Conservation (phyloP, 2,888 invertebrate species). For the Parnassius glacialis region DNA sequence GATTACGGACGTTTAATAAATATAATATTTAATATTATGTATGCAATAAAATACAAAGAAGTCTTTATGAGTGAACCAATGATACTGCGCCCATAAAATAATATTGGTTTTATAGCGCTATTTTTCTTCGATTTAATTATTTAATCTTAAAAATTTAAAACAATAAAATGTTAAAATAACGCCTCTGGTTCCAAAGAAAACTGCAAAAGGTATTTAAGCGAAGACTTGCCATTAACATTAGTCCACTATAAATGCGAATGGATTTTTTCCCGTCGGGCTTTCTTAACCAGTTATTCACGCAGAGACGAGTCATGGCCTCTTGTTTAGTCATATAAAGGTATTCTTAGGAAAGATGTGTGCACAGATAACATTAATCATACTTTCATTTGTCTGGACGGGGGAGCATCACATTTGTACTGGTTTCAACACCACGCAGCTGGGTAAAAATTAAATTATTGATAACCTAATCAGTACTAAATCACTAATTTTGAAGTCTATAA, state of each 20-base stretch:
- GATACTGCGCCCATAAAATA: too few relatives aligned
- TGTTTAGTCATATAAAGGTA: constrained; percentile 18
- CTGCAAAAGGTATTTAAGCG: constrained; percentile 4
- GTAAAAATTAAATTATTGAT: constrained; percentile 22
- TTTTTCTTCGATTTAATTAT: too few relatives aligned
- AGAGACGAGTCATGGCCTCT: constrained; percentile 27
- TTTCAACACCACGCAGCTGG: constrained; percentile 18
- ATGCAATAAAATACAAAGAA: too few relatives aligned
- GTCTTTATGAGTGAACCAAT: too few relatives aligned
- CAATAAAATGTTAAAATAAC: too few relatives aligned
- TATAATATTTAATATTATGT: too few relatives aligned
- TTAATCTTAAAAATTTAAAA: too few relatives aligned
- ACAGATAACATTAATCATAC: constrained; percentile 26
- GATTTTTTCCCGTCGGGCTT: constrained; percentile 31
- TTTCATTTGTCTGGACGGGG: constrained; percentile 27
- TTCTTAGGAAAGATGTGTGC: constrained; percentile 23
- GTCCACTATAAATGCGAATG: constrained; percentile 25
- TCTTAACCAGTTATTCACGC: constrained; percentile 32
- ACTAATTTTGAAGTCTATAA: too few relatives aligned
- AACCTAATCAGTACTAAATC: background rate
- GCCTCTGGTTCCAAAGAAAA: background rate
- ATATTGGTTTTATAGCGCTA: too few relatives aligned
- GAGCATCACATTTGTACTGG: constrained; percentile 19
- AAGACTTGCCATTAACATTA: background rate
- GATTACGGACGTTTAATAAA: too few relatives aligned